A percentile compares a stretch with the other conserved stretches of the same genome.
Evolutionary conservation across 2,888 invertebrate genomes (phyloP).

Genomic region (Podotricha telesiphe): DNA sequence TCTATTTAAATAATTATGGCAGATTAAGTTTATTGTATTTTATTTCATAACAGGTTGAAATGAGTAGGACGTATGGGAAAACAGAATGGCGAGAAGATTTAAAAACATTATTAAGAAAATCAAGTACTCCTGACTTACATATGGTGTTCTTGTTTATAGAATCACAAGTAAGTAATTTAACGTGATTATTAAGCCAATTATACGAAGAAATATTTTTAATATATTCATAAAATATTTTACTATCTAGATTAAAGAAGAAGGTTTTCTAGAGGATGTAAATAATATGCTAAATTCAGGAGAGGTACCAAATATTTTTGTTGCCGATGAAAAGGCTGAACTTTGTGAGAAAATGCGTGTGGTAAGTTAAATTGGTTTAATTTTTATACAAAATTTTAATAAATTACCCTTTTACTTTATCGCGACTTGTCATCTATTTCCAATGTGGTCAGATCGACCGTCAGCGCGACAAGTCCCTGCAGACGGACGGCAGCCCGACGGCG

Average conservation of each 20-base stretch:
- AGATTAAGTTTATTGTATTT: too few species aligned
- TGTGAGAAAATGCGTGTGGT: conserved; percentile 94
- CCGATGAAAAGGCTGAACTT: conserved; percentile 94
- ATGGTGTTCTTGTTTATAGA: conserved; percentile 96
- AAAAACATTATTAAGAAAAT: conserved; percentile 90
- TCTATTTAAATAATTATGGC: too few species aligned
- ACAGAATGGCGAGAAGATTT: conserved; percentile 96
- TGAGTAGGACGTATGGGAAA: conserved; percentile 92
- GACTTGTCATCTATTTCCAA: too few species aligned
- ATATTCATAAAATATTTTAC: background rate
- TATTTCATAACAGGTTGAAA: conserved; percentile 88
- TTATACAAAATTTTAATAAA: background rate
- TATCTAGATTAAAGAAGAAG: conserved; percentile 93
- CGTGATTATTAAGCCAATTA: background rate
- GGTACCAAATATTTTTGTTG: conserved; percentile 93
- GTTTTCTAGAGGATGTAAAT: conserved; percentile 95
- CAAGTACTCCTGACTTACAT: conserved; percentile 92
- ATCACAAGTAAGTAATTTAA: conserved; percentile 85
- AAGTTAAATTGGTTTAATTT: conserved; percentile 49
- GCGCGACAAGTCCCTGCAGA: conserved; percentile 92
- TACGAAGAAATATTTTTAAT: background rate
- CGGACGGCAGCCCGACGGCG: conserved; percentile 95
- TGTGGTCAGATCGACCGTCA: conserved; percentile 90
- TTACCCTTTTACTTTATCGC: too few species aligned
- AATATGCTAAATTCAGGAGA: conserved; percentile 96